Conservation (phyloP, 2,797 vertebrate species). For the Heteromormyrus szaboi region DNA sequence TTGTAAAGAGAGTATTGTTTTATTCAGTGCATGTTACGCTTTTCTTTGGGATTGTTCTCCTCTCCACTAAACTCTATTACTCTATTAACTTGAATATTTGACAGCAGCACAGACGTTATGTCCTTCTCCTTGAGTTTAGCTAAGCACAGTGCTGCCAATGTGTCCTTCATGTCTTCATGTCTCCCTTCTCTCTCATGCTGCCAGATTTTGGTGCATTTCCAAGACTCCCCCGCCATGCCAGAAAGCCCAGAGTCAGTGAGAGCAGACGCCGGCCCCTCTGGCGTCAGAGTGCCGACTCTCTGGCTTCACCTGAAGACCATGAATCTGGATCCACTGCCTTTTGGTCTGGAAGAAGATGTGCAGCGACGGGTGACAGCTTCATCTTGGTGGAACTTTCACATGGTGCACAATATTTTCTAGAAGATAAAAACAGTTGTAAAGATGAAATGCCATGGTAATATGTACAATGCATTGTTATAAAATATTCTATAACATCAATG, state of each 20-base stretch:
- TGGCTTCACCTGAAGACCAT: neutral
- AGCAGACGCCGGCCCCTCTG: neutral
- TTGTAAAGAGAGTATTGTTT: neutral
- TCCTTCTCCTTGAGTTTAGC: neutral
- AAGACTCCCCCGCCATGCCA: neutral
- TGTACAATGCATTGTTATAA: neutral
- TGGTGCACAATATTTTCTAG: constrained; percentile 47
- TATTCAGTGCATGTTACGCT: neutral
- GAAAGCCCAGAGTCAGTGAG: neutral
- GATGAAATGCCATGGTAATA: neutral
- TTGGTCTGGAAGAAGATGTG: neutral
- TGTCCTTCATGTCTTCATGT: neutral
- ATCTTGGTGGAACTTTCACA: constrained; percentile 41
- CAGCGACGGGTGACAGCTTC: constrained; percentile 21
- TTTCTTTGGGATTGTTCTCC: neutral
- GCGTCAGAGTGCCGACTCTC: neutral
- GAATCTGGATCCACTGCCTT: neutral
- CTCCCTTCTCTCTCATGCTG: neutral
- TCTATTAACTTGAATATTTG: neutral
- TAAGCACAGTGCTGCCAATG: neutral
- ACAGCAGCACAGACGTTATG: neutral
- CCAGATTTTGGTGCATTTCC: neutral
- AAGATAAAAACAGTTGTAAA: constrained; percentile 1
- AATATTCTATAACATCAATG: neutral
- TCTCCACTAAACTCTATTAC: neutral